Percentiles rank a stretch among this genome's conserved stretches.
phyloP scores from a whole-genome alignment of 2,888 invertebrate species.

The Hypercompe scribonia region DNA sequence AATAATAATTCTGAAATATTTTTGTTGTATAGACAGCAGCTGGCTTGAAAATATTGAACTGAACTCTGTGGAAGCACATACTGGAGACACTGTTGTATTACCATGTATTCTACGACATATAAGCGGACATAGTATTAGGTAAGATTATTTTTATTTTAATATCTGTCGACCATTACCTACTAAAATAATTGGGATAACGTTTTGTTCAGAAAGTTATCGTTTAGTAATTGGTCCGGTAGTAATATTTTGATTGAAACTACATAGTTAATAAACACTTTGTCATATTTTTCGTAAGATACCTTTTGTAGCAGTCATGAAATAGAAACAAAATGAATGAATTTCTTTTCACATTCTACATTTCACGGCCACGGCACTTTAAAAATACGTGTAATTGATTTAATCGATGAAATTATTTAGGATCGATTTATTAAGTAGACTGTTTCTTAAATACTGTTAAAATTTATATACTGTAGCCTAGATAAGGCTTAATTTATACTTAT shows the following conservation, averaged over 20 bases:
- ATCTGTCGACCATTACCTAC: neutral
- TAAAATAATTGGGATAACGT: too few species aligned
- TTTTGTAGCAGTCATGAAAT: too few species aligned
- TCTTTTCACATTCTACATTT: too few species aligned
- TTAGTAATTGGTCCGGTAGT: too few species aligned
- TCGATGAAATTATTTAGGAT: neutral
- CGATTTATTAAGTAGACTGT: neutral
- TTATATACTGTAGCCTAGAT: too few species aligned
- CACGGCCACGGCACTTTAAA: too few species aligned
- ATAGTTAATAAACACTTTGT: too few species aligned
- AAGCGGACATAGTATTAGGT: conserved; percentile 74
- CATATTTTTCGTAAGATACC: too few species aligned
- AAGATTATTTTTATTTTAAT: conserved; percentile 46
- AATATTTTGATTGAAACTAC: too few species aligned
- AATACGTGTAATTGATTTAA: neutral
- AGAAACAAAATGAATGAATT: neutral
- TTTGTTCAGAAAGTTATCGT: too few species aligned
- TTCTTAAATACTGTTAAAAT: neutral
- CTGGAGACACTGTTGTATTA: conserved; percentile 74
- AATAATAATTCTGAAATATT: too few species aligned
- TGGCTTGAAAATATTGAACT: conserved; percentile 81
- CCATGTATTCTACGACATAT: conserved; percentile 78
- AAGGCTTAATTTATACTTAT: too few species aligned
- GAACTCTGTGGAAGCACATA: conserved; percentile 74
- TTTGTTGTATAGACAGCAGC: conserved; percentile 72